Percentiles rank a stretch among this genome's conserved stretches.
Conservation (phyloP, 2,797 vertebrate species). For the Todus mexicanus region DNA sequence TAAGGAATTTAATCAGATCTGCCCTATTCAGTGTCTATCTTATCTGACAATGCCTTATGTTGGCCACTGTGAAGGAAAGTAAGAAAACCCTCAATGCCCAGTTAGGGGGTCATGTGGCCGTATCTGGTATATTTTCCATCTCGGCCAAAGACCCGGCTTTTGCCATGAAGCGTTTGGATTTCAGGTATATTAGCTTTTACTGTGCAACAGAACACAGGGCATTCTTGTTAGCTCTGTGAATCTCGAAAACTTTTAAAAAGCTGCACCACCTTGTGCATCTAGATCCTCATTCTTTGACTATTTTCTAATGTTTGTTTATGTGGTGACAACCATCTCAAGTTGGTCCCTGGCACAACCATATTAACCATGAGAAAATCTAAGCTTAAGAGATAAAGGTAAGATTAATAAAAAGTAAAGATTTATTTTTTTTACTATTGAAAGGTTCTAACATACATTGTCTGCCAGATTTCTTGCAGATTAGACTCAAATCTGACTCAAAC, state of each 20-base stretch:
- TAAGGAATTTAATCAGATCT: background rate
- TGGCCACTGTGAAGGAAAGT: conserved; percentile 30
- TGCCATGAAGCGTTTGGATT: background rate
- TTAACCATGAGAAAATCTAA: background rate
- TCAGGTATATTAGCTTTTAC: background rate
- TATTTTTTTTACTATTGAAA: background rate
- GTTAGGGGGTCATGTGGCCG: background rate
- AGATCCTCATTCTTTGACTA: background rate
- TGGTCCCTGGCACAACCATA: background rate
- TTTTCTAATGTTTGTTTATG: background rate
- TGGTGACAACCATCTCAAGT: background rate
- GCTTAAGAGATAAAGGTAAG: background rate
- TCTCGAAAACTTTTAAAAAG: background rate
- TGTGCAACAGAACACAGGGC: background rate
- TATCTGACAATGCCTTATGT: background rate
- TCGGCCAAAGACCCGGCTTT: background rate
- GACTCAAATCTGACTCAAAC: background rate
- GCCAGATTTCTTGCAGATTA: background rate
- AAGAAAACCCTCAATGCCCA: conserved; percentile 3
- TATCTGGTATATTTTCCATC: conserved; percentile 1
- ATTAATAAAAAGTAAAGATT: background rate
- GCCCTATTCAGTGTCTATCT: background rate
- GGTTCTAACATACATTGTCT: fast-evolving
- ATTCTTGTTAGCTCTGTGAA: background rate
- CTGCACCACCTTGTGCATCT: background rate